Evolutionary conservation across 2,797 vertebrate species (phyloP).

Genomic region (Gallinago stenura): DNA sequence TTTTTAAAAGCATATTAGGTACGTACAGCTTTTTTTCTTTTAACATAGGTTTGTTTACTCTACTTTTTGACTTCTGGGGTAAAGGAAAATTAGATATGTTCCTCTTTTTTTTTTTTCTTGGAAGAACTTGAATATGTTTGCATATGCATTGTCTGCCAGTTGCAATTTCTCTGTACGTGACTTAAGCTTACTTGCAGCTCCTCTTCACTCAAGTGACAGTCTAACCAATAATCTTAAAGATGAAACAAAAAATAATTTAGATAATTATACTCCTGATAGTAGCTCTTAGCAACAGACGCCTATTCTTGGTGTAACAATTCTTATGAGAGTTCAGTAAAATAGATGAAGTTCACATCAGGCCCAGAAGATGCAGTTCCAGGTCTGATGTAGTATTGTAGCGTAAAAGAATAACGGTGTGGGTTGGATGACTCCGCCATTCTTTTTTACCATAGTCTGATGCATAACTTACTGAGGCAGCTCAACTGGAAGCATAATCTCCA

Average conservation of each 20-base stretch:
- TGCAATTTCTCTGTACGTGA: rapidly evolving
- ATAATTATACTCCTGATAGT: neutral
- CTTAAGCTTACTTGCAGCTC: neutral
- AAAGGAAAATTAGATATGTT: neutral
- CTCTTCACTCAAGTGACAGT: neutral
- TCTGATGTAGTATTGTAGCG: neutral
- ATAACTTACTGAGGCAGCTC: neutral
- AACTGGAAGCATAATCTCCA: neutral
- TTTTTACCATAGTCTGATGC: neutral
- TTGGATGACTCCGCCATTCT: neutral
- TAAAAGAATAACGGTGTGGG: neutral
- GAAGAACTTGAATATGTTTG: neutral
- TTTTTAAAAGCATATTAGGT: neutral
- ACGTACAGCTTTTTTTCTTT: neutral
- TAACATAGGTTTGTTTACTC: neutral
- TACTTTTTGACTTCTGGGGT: neutral
- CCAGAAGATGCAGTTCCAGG: neutral
- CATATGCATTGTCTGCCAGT: neutral
- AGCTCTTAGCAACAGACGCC: neutral
- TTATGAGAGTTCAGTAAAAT: neutral
- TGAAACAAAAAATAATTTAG: neutral
- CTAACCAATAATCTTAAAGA: neutral
- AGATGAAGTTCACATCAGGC: neutral
- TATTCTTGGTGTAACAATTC: neutral
- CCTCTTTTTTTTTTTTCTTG: neutral